Conservation (phyloP, 2,113 vertebrate genomes). For the Oenanthe melanoleuca region DNA sequence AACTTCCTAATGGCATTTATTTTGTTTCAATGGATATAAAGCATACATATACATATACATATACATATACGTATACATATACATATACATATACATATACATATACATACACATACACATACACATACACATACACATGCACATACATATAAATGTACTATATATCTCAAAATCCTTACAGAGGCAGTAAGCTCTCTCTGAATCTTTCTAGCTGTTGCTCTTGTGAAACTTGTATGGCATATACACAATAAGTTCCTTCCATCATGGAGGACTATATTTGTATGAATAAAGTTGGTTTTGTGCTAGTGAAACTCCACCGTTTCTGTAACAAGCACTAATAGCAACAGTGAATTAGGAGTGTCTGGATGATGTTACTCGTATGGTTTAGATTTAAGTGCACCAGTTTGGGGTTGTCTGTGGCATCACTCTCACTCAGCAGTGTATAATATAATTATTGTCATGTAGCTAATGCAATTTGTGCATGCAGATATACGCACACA, state of each 20-base stretch:
- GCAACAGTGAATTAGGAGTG: neutral
- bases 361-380: neutral
- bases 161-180: neutral
- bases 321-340: neutral
- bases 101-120: too few relatives aligned
- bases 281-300: neutral
- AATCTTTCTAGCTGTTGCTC: neutral
- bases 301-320: neutral
- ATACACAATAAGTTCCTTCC: neutral
- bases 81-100: too few relatives aligned
- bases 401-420: neutral
- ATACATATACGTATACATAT: too few relatives aligned
- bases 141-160: too few relatives aligned
- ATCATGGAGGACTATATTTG: neutral
- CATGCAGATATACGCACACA: accelerated
- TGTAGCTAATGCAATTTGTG: neutral
- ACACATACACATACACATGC: too few relatives aligned
- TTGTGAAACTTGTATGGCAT: neutral
- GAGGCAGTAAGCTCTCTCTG: neutral
- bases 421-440: neutral
- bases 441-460: neutral
- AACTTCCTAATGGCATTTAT: neutral
- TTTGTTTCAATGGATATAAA: neutral
- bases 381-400: neutral
- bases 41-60: too few relatives aligned